Percentiles rank a stretch among this genome's conserved stretches.
Evolutionary conservation across 2,113 vertebrate species (phyloP).

Genomic region (Notarius lentiginosus): DNA sequence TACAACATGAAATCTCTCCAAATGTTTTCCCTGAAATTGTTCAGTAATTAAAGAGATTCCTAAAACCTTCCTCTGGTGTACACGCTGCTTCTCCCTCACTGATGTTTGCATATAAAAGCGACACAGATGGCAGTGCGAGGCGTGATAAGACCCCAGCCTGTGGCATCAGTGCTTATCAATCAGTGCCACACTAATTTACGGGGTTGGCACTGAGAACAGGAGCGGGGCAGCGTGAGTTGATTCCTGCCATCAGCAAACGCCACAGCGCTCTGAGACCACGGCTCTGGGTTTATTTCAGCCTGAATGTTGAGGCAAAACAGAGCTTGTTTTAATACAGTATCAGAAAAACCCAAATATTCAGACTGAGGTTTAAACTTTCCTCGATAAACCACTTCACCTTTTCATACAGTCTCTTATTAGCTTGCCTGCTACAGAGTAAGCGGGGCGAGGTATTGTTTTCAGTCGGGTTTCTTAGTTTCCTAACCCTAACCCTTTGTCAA

Average conservation of each 20-base stretch:
- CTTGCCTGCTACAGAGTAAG: too few species aligned
- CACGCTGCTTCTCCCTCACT: conserved; percentile 27
- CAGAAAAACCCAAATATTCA: not conserved
- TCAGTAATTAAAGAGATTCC: conserved; percentile 59
- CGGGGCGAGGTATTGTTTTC: too few species aligned
- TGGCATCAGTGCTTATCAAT: conserved; percentile 54
- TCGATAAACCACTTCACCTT: not conserved
- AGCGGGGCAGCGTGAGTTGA: conserved; percentile 57
- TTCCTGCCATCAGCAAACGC: conserved; percentile 61
- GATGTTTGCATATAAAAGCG: conserved; percentile 48
- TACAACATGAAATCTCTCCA: conserved; percentile 58
- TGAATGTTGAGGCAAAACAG: not conserved
- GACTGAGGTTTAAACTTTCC: not conserved
- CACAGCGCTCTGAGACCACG: conserved; percentile 62
- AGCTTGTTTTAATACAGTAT: too few species aligned
- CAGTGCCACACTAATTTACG: conserved; percentile 62
- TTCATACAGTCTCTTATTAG: not conserved
- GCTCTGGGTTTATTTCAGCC: conserved; percentile 9
- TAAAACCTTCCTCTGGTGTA: conserved; percentile 45
- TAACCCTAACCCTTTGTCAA: too few species aligned
- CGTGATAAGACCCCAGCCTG: conserved; percentile 62
- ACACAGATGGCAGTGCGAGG: conserved; percentile 59
- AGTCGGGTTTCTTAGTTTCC: too few species aligned
- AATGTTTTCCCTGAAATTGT: conserved; percentile 56
- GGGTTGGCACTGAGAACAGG: conserved; percentile 61